Base-by-base conservation (phyloP, 1,140 invertebrate genomes). In the Portunus trituberculatus region DNA sequence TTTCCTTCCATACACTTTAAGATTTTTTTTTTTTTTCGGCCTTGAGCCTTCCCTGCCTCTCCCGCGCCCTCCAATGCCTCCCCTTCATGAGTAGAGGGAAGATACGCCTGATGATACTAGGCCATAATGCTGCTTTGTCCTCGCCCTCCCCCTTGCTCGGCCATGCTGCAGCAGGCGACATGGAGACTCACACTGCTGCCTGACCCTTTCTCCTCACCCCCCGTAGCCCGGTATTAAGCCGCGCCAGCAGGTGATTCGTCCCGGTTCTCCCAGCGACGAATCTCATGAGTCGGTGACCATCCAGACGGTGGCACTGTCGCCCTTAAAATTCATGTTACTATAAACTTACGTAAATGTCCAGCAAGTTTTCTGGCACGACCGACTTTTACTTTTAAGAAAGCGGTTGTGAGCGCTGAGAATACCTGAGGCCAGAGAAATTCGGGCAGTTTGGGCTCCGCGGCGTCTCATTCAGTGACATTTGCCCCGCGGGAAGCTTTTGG, bases 301-400 rank as follows among this genome's bases (percentile, higher is more conserved):
- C 67, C 67, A 76, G n/a, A 76, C 67, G 20, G 20, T 76, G 20
- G 67, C n/a, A 76, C 12, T 76, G 67, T 76, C 67, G 25, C 67
- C 67, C n/a, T 76, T n/a, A 76, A 76, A 76, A n/a, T 76, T 76
- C 67, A 76, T 76, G 67, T 76, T 76, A 76, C 67, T 20, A 76
- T 76, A 76, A 76, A 76, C 20, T 76, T n/a, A 7, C 6, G 67
- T n/a, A n/a, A 76, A n/a, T 76, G 67, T n/a, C n/a, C 67, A n/a
- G 67, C 67, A 76, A n/a, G 67, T 76, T 76, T n/a, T n/a, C n/a
- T n/a, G 67, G 20, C 20, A 76, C 20, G n/a, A 25, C 67, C 67
- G 67, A 76, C 16, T 76, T 76, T 76, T 76, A 76, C 67, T 25
- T 76, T 76, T 76, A n/a, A 76, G 67, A n/a, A n/a, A 76, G 67